Evolutionary conservation across 2,113 vertebrate genomes (phyloP), one percentile per base, ranked within the genome.

Genomic region (Calonectris borealis): DNA sequence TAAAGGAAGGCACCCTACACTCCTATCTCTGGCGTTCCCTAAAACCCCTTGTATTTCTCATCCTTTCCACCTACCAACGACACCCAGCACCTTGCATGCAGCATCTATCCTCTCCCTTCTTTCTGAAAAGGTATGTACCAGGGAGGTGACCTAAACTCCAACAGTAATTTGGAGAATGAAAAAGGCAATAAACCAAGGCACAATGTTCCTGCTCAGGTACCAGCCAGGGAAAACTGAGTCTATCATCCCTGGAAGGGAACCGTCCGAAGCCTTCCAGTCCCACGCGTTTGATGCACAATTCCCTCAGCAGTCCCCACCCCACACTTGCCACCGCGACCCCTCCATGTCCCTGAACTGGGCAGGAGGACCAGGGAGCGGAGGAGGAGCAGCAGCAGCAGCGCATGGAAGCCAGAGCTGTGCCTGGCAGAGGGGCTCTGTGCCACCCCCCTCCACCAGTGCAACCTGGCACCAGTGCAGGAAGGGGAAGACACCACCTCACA

Each of bases 221-320:
- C n/a, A 54, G 31, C 3, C 6, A 4, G 42, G 31, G 36, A 40
- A 11, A 40, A 13, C 22, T 0, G 8, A 77, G 32, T 21, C 31
- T 19, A 42, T 40, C 24, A 7, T 1, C 61, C 27, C 83, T 29
- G 57, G 36, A 55, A 64, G 14, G 25, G 7, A 91, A 48, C 18
- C 1, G 2, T 4, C 21, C 0, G 0, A 71, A 51, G 57, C 26
- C 52, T 20, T n/a, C 21, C 42, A 71, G 57, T 20, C 17, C 38
- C 48, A 11, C 0, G 1, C 31, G 61, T 31, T 1, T 9, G 69
- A 16, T 11, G 36, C 27, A 13, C 5, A 6, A 11, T 27, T n/a
- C 42, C 40, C 79, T 27, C 52, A 7, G 1, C 12, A 11, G 42
- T 4, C 25, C 11, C 18, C 72, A 60, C 0, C 0, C 3, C 54